These are phyloP conservation scores for Rotaria magnacalcarata DNA, from an alignment of 2,888 invertebrate genomes.

Conservation along the genomic window DNA sequence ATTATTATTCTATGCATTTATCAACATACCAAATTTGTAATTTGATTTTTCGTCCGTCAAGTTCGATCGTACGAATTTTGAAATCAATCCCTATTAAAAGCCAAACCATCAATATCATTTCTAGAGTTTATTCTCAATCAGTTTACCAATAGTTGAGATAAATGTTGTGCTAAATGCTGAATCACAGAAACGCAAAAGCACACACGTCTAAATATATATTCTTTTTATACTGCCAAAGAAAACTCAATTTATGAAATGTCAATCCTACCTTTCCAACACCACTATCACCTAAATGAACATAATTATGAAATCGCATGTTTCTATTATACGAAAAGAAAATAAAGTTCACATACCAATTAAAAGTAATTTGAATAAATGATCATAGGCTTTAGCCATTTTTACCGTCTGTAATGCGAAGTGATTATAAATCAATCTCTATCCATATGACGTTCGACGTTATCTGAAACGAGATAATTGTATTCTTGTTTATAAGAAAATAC, in stretches of 20 bases:
- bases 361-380: slow-evolving; percentile 56
- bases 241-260: not conserved
- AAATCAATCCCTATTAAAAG: slow-evolving; percentile 60
- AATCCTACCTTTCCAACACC: slow-evolving; percentile 9
- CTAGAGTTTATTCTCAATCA: not conserved
- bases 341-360: slow-evolving; percentile 49
- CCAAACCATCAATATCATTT: too few species aligned
- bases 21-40: slow-evolving; percentile 62
- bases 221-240: not conserved
- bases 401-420: not conserved
- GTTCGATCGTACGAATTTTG: slow-evolving; percentile 63
- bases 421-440: not conserved
- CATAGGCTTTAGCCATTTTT: slow-evolving; percentile 48
- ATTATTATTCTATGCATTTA: too few species aligned
- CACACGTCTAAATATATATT: slow-evolving; percentile 51
- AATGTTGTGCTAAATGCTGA: slow-evolving; percentile 58
- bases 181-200: slow-evolving; percentile 56
- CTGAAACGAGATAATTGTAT: not conserved
- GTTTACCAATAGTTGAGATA: slow-evolving; percentile 58
- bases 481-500: not conserved
- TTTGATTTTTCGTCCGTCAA: slow-evolving; percentile 64
- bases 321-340: too few species aligned
- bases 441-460: not conserved
- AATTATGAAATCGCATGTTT: not conserved
- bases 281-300: not conserved